Evolutionary conservation across 2,797 vertebrate species (phyloP).

Genomic region (Siniperca undulata): DNA sequence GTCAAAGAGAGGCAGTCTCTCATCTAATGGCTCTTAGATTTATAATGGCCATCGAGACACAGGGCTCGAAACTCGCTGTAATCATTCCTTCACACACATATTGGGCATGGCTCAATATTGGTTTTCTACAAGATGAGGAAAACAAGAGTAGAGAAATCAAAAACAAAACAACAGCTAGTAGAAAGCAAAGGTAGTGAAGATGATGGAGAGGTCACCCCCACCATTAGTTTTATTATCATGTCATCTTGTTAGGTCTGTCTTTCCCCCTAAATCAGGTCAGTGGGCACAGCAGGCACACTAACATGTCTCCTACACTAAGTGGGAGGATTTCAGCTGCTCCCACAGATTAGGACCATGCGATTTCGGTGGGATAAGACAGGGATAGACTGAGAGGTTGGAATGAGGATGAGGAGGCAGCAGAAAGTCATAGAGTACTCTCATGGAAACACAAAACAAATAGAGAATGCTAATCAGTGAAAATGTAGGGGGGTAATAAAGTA

Average conservation of each 20-base stretch:
- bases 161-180: neutral
- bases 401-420: constrained; percentile 39
- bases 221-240: constrained; percentile 25
- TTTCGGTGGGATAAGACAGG: constrained; percentile 22
- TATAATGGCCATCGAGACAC: constrained; percentile 31
- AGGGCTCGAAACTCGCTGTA: neutral
- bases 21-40: constrained; percentile 40
- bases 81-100: constrained; percentile 6
- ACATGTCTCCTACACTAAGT: constrained; percentile 67
- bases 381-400: constrained; percentile 20
- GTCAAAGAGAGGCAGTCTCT: constrained; percentile 33
- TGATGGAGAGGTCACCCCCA: neutral
- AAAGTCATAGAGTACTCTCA: constrained; percentile 17
- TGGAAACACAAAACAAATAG: neutral
- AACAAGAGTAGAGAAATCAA: constrained; percentile 1
- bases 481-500: neutral
- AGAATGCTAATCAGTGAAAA: neutral
- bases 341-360: constrained; percentile 59
- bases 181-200: neutral
- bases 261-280: constrained; percentile 73
- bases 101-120: neutral
- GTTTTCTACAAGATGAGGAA: neutral
- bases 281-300: constrained; percentile 64
- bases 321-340: constrained; percentile 69
- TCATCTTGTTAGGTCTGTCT: constrained; percentile 65